Evolutionary conservation across 2,113 vertebrate genomes (phyloP), one percentile per base, ranked within the genome.

Genomic region (Damaliscus lunatus): DNA sequence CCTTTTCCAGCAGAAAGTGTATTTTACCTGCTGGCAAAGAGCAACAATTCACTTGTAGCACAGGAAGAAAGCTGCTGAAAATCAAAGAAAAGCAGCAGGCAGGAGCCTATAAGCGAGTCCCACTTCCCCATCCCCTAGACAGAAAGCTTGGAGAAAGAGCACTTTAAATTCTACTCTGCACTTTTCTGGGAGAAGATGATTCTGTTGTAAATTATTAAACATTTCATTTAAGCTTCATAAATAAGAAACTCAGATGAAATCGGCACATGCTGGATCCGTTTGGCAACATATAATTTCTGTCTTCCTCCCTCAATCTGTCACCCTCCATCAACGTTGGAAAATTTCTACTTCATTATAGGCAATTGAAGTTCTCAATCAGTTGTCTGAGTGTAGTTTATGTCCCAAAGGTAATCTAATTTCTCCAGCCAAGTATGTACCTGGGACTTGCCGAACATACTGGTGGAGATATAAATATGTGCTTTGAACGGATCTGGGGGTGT

Each of bases 181-280:
- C 21, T 97, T 91, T 96, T 93, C 97, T 92, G 87, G 86, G 91
- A 96, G 96, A 98, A 95, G 96, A 93, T 50, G 92, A 55, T 2
- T 88, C 64, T 19, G 57, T 96, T 96, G 96, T 98, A 92, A 98
- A 98, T 98, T 98, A 98, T 98, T 97, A 98, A 98, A 84, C 91
- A 77, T 98, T 98, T 98, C 97, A 98, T 98, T 98, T 99, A 98
- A 97, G 90, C 95, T 83, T 97, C 98, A 98, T 98, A 98, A 98
- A 98, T 98, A 88, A 98, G 98, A 98, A 96, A 98, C 96, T 95
- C n/a, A 46, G 95, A 94, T 97, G 98, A 98, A 98, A 99, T 98
- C 88, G 97, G 97, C 98, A 95, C 97, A 97, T 96, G 98, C 97
- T 95, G 96, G 97, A 98, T 97, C 98, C 77, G 33, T 98, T 93